phyloP scores from a whole-genome alignment of 1,140 invertebrate species.

The Brachionus plicatilis region DNA sequence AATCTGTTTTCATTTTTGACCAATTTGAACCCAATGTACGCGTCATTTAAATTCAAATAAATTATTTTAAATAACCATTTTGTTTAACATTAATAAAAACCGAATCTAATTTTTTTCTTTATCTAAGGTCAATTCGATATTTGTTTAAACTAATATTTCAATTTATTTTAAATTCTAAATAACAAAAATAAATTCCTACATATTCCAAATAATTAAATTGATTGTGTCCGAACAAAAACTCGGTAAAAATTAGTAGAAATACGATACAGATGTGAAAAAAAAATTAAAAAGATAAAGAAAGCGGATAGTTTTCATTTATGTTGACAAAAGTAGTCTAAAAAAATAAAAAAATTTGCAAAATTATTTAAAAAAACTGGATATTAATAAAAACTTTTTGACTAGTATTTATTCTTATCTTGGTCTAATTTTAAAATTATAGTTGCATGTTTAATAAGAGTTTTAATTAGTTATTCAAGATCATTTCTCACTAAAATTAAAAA shows the following conservation, averaged over 20 bases:
- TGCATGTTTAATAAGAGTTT: neutral
- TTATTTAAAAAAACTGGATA: neutral
- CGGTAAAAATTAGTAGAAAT: neutral
- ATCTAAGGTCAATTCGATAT: neutral
- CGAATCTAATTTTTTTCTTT: neutral
- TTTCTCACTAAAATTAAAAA: neutral
- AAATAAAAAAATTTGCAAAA: neutral
- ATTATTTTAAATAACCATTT: neutral
- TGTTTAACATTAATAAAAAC: neutral
- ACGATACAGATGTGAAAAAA: neutral
- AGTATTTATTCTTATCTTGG: neutral
- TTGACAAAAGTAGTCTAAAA: neutral
- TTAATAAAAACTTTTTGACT: neutral
- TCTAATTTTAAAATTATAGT: neutral
- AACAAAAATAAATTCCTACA: neutral
- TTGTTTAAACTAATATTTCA: neutral
- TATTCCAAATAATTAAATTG: neutral
- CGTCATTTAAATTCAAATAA: neutral
- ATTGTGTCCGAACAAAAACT: neutral
- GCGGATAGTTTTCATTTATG: neutral
- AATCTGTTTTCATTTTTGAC: neutral
- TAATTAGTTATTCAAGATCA: neutral
- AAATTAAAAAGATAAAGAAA: neutral
- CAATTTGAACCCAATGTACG: neutral
- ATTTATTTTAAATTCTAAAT: neutral